Percentiles rank a stretch among this genome's conserved stretches.
Evolutionary conservation across 1,140 invertebrate species (phyloP).

Genomic region (Periplaneta americana): DNA sequence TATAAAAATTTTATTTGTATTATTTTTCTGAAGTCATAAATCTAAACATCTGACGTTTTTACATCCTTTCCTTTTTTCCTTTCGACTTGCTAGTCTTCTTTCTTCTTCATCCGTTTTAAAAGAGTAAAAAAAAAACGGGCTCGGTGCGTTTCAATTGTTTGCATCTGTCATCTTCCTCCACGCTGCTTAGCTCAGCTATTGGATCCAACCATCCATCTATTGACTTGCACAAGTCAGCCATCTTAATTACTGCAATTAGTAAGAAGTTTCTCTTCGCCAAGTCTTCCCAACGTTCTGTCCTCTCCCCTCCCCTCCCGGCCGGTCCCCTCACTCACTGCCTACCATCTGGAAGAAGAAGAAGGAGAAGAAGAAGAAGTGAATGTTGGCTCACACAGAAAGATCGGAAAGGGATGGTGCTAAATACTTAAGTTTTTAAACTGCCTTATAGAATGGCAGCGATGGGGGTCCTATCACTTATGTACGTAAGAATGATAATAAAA

Average conservation of each 20-base stretch:
- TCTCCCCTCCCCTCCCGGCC: no score
- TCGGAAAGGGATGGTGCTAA: neutral
- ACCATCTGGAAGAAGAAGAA: neutral
- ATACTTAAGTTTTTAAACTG: neutral
- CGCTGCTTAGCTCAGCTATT: neutral
- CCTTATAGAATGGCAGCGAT: neutral
- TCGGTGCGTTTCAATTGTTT: neutral
- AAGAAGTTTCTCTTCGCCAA: neutral
- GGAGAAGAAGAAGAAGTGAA: neutral
- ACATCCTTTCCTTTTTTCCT: neutral
- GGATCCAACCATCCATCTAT: neutral
- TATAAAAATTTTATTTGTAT: neutral
- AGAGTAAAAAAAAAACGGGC: neutral
- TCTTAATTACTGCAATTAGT: neutral
- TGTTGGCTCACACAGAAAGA: neutral
- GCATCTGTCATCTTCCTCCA: neutral
- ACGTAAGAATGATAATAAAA: neutral
- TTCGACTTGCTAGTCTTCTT: no score
- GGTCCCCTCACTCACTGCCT: no score
- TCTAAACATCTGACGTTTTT: neutral
- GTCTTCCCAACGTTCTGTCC: neutral
- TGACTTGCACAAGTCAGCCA: neutral
- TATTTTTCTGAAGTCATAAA: neutral
- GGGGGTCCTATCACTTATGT: neutral
- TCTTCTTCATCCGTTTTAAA: neutral